Conservation (phyloP, 2,888 invertebrate species). For the Chalcis sispes region DNA sequence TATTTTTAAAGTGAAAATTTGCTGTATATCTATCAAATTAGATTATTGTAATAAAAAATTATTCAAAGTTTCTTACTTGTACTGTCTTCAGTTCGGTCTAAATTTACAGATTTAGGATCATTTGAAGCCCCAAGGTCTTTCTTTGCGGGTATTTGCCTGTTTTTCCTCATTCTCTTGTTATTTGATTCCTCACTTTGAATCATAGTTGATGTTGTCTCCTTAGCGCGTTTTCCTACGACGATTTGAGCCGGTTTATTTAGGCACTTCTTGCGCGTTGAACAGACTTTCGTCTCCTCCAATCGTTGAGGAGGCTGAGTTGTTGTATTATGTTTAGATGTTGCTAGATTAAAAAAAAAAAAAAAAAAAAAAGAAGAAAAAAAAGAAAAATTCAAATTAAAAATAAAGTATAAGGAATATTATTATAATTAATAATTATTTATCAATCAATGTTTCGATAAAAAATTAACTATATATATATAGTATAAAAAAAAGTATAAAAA, state of each 20-base stretch:
- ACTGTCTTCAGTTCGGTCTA: constrained; percentile 46
- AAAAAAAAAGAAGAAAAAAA: too few relatives aligned
- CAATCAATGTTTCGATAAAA: too few relatives aligned
- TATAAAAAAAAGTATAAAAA: too few relatives aligned
- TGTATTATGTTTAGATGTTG: constrained; percentile 47
- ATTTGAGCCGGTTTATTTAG: constrained; percentile 67
- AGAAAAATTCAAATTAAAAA: too few relatives aligned
- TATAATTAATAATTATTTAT: too few relatives aligned
- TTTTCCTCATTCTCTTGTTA: constrained; percentile 52
- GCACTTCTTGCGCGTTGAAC: constrained; percentile 67
- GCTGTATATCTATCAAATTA: neutral
- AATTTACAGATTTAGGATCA: constrained; percentile 32
- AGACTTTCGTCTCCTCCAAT: constrained; percentile 50
- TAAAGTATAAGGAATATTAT: too few relatives aligned
- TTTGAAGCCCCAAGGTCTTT: constrained; percentile 30
- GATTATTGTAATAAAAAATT: neutral
- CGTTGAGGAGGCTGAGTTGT: neutral
- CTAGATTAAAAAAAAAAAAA: too few relatives aligned
- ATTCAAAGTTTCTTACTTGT: constrained; percentile 24
- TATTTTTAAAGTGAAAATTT: neutral
- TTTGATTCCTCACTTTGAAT: constrained; percentile 49
- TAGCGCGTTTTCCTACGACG: constrained; percentile 79
- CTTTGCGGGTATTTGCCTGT: constrained; percentile 48
- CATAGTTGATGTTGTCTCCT: constrained; percentile 63
- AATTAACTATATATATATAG: too few relatives aligned